Percentiles rank a stretch among this genome's conserved stretches.
phyloP scores from a whole-genome alignment of 2,797 vertebrate genomes.

The Emydoidea blandingii region DNA sequence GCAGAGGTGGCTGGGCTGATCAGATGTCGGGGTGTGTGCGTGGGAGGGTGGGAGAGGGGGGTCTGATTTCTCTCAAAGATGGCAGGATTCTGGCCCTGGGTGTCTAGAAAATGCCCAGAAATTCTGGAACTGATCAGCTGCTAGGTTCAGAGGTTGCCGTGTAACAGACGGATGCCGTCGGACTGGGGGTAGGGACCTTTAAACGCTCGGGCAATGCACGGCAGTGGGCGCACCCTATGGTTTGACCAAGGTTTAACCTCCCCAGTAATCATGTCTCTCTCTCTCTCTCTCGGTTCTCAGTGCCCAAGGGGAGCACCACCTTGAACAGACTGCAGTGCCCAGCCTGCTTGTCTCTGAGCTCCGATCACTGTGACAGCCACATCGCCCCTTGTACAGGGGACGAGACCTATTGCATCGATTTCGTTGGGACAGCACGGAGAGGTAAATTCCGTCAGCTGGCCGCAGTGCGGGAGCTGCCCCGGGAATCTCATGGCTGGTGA shows the following conservation, averaged over 20 bases:
- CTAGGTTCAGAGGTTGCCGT: no score
- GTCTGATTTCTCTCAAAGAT: no score
- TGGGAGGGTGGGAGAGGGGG: no score
- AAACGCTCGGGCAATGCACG: rapidly evolving
- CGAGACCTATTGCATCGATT: neutral
- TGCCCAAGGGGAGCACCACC: neutral
- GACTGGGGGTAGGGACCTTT: no score
- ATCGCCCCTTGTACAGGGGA: neutral
- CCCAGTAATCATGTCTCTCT: neutral
- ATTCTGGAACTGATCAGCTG: neutral
- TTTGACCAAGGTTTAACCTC: rapidly evolving
- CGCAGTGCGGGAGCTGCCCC: no score
- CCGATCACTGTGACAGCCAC: rapidly evolving
- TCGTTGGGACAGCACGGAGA: no score
- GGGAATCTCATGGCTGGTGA: neutral
- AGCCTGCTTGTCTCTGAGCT: rapidly evolving
- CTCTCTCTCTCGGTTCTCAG: neutral
- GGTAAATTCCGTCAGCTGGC: neutral
- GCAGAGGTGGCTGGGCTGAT: no score
- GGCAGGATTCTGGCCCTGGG: no score
- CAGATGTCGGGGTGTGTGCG: no score
- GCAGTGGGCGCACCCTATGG: rapidly evolving
- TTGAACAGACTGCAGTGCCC: neutral
- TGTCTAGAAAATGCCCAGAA: no score
- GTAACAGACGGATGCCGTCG: neutral